Evolutionary conservation across 2,797 vertebrate species (phyloP).

Genomic region (Helarctos malayanus): DNA sequence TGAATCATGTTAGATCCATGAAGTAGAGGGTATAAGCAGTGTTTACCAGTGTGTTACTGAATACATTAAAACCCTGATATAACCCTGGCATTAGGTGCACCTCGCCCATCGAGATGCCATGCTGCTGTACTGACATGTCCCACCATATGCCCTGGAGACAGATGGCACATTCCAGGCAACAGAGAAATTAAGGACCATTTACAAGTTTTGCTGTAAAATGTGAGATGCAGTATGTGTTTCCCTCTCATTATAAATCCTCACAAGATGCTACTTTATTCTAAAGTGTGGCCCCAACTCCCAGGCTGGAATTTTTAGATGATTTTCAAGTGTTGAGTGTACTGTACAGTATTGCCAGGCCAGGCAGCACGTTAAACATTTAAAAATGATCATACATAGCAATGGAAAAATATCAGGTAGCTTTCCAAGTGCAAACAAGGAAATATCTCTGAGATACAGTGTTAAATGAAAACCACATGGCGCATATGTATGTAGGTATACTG

Average conservation of each 20-base stretch:
- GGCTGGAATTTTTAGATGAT: constrained; percentile 78
- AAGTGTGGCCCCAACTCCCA: constrained; percentile 83
- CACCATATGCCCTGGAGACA: not conserved
- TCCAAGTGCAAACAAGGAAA: not conserved
- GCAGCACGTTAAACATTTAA: constrained; percentile 67
- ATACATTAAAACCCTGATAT: not conserved
- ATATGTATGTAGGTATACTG: not conserved
- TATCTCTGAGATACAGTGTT: not conserved
- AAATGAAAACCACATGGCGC: constrained; percentile 41
- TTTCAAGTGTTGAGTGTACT: constrained; percentile 27
- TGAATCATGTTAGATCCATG: constrained; percentile 58
- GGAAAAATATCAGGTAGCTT: constrained; percentile 6
- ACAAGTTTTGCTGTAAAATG: not conserved
- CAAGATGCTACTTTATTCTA: constrained; percentile 78
- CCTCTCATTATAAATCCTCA: constrained; percentile 72
- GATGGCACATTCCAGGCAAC: not conserved
- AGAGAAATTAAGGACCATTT: not conserved
- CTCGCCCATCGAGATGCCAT: not conserved
- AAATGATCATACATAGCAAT: constrained; percentile 6
- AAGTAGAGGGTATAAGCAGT: constrained; percentile 47
- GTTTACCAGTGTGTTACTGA: constrained; percentile 63
- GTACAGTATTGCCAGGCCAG: not conserved
- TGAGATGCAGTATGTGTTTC: constrained; percentile 69
- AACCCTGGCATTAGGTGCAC: not conserved
- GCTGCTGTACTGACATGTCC: not conserved